Conservation (phyloP, 2,113 vertebrate genomes). For the Nesospiza acunhae region DNA sequence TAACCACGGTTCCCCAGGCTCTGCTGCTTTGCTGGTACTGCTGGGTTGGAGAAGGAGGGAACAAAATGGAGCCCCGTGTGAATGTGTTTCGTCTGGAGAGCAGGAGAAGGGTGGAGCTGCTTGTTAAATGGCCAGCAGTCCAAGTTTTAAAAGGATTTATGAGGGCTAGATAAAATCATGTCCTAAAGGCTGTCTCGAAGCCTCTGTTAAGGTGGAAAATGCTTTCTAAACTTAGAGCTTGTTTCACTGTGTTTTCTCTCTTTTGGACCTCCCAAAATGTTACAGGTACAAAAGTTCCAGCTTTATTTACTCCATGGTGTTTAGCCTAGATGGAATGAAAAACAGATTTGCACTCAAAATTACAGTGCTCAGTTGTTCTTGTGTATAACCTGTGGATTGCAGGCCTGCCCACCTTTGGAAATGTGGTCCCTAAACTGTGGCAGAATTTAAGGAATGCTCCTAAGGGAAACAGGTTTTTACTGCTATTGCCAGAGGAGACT, state of each 20-base stretch:
- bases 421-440: not conserved
- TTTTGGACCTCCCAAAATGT: not conserved
- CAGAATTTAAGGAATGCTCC: not conserved
- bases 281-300: not conserved
- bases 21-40: not conserved
- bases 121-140: not conserved
- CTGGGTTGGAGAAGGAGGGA: not conserved
- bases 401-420: accelerated
- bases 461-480: not conserved
- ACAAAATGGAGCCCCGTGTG: not conserved
- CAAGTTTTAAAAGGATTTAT: constrained; percentile 8
- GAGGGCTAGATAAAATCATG: not conserved
- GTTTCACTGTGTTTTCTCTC: not conserved
- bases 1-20: not conserved
- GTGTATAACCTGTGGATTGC: not conserved
- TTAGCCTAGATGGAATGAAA: not conserved
- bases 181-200: not conserved
- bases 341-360: not conserved
- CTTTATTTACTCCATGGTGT: not conserved
- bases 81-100: constrained; percentile 1
- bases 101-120: constrained; percentile 21
- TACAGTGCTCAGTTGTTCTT: not conserved
- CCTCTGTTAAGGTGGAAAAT: not conserved
- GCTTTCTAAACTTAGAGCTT: not conserved
- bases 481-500: not conserved